Percentiles rank a stretch among this genome's conserved stretches.
These are phyloP conservation scores for Halesus radiatus DNA, from an alignment of 1,140 invertebrate genomes.

Conservation along the genomic window DNA sequence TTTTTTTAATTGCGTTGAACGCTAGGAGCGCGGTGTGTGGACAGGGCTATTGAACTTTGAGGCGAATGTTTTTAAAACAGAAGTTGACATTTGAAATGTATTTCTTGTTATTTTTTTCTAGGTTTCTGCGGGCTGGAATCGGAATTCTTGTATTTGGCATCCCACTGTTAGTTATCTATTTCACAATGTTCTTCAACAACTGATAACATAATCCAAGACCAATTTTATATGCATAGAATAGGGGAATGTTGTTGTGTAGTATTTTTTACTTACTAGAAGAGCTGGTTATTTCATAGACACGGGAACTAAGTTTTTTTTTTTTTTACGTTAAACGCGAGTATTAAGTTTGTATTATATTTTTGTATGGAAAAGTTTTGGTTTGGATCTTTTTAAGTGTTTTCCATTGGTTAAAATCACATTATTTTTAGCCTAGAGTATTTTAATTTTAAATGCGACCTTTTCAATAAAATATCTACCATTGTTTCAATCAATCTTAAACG, in stretches of 20 bases:
- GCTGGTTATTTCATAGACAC: background rate
- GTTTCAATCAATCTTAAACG: background rate
- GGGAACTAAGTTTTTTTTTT: too few species aligned
- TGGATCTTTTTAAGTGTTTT: too few species aligned
- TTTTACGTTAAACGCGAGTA: background rate
- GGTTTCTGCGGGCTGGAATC: conserved; percentile 36
- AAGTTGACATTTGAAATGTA: too few species aligned
- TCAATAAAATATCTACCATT: too few species aligned
- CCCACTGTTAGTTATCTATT: conserved; percentile 12
- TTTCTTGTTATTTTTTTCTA: conserved; percentile 9
- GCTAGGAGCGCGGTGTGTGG: too few species aligned
- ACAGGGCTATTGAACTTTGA: too few species aligned
- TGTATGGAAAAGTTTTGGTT: too few species aligned
- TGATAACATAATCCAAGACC: background rate
- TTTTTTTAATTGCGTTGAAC: too few species aligned
- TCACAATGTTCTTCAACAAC: background rate
- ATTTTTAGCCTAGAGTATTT: too few species aligned
- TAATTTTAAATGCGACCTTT: too few species aligned
- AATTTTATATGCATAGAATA: background rate
- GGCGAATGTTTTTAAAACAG: too few species aligned
- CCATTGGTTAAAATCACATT: too few species aligned
- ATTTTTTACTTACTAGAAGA: background rate
- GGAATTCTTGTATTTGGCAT: conserved; percentile 19
- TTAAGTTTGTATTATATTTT: background rate
- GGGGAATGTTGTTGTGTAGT: background rate